Conservation (phyloP, 2,888 invertebrate genomes). For the Pammene fasciana region DNA sequence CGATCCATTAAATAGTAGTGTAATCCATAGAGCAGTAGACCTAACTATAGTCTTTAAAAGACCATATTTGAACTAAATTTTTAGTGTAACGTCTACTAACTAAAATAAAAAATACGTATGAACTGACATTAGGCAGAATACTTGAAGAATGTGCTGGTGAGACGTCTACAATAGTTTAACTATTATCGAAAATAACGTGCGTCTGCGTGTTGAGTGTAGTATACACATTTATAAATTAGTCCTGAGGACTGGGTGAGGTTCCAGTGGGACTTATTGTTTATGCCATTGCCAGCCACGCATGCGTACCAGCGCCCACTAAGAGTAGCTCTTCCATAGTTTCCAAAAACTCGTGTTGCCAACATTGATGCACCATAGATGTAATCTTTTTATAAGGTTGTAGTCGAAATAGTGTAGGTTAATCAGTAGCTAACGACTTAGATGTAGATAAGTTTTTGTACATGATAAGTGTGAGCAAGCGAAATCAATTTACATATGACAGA, state of each 20-base stretch:
- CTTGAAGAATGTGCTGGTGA: slow-evolving; percentile 3
- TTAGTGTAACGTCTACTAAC: slow-evolving; percentile 4
- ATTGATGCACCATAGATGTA: slow-evolving; percentile 56
- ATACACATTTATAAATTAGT: background rate
- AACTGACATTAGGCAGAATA: slow-evolving; percentile 6
- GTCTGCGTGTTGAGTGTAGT: background rate
- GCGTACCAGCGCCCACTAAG: slow-evolving; percentile 4
- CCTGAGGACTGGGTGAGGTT: background rate
- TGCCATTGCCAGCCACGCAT: background rate
- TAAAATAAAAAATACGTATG: slow-evolving; percentile 22
- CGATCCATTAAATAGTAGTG: slow-evolving; percentile 23
- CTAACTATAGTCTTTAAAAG: slow-evolving; percentile 29
- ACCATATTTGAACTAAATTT: slow-evolving; percentile 26
- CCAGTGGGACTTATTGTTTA: background rate
- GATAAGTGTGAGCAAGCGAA: slow-evolving; percentile 26
- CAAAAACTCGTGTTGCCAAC: slow-evolving; percentile 61
- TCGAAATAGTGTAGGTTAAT: slow-evolving; percentile 43
- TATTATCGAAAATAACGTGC: background rate
- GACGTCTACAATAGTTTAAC: slow-evolving; percentile 1
- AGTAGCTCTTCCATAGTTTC: slow-evolving; percentile 32
- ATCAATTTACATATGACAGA: slow-evolving; percentile 31
- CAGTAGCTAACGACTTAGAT: slow-evolving; percentile 25
- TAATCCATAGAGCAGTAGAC: slow-evolving; percentile 28
- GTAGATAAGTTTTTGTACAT: slow-evolving; percentile 25
- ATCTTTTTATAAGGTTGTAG: slow-evolving; percentile 61